Evolutionary conservation across 2,797 vertebrate species (phyloP), one percentile per base, ranked within the genome.

Genomic region (Clamator glandarius): DNA sequence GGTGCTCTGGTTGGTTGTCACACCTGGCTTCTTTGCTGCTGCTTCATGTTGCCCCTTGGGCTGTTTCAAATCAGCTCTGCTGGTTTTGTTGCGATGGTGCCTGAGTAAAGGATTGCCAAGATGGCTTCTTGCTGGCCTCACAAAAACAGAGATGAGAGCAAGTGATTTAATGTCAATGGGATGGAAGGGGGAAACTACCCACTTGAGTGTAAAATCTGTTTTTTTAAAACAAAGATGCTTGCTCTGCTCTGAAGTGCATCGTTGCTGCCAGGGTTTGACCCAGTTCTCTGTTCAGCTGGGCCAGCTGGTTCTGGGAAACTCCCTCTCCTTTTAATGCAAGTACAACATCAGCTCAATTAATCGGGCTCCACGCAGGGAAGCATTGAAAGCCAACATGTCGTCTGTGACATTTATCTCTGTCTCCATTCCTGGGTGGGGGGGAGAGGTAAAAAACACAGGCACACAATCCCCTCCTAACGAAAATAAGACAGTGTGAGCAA

Each of bases 321-420:
- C 70, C 55, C 57, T 33, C 44, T 87, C 33, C n/a, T 54, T 81
- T 85, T 51, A 25, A 15, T 39, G 29, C 35, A 77, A 82, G 28
- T 58, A 50, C 4, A 8, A 66, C 79, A 93, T 57, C 89, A 81
- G 62, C 51, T 90, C 75, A 64, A 42, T 90, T 93, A 89, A 86
- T 88, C 51, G 46, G 77, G 55, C 33, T 86, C 20, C 28, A 13
- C n/a, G 26, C 55, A 69, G 69, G 81, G 84, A 73, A 76, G 54
- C 33, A 81, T 9, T 41, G 78, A 84, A 84, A 94, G 77, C 81
- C 77, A 95, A 50, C 81, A 95, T 82, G 54, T 79, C 89, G 59
- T 58, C 64, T 58, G 57, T 96, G 94, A 92, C 93, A 94, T 95
- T 95, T 87, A 87, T 96, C 90, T 94, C 86, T 90, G 41, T 82